phyloP scores from a whole-genome alignment of 2,113 vertebrate genomes.

The Limnothrissa miodon region DNA sequence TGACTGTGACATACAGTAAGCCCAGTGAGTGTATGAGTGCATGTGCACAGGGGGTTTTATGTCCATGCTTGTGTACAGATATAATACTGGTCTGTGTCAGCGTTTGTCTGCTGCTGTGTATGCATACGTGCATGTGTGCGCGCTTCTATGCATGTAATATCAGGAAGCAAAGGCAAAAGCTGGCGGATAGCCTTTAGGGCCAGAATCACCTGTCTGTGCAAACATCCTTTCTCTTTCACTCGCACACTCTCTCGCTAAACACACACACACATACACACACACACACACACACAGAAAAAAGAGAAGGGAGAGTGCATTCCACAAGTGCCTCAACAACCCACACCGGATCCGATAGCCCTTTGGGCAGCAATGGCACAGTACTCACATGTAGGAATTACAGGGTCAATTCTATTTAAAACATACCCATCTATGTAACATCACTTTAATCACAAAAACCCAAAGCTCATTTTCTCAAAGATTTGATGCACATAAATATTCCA shows the following conservation, averaged over 20 bases:
- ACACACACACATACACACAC: conserved; percentile 34
- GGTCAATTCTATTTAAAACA: not conserved
- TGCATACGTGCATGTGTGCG: not conserved
- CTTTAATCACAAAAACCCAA: not conserved
- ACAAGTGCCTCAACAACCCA: not conserved
- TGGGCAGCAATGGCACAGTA: not conserved
- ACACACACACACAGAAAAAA: conserved; percentile 37
- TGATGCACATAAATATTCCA: not conserved
- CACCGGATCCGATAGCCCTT: not conserved
- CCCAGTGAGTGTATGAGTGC: not conserved
- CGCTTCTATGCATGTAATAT: conserved; percentile 39
- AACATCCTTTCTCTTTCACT: conserved; percentile 50
- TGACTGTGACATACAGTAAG: not conserved
- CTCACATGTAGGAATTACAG: not conserved
- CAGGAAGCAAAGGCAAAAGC: conserved; percentile 59
- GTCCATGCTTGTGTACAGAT: conserved; percentile 6
- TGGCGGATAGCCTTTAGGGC: conserved; percentile 53
- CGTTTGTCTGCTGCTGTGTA: not conserved
- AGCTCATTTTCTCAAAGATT: not conserved
- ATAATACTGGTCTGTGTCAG: not conserved
- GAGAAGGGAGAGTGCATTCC: conserved; percentile 7
- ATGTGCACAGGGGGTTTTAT: conserved; percentile 4
- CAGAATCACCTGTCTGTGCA: conserved; percentile 60
- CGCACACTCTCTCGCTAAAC: not conserved
- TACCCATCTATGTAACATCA: not conserved